phyloP scores from a whole-genome alignment of 2,113 vertebrate species.

The Cyphomyrus discorhynchus region DNA sequence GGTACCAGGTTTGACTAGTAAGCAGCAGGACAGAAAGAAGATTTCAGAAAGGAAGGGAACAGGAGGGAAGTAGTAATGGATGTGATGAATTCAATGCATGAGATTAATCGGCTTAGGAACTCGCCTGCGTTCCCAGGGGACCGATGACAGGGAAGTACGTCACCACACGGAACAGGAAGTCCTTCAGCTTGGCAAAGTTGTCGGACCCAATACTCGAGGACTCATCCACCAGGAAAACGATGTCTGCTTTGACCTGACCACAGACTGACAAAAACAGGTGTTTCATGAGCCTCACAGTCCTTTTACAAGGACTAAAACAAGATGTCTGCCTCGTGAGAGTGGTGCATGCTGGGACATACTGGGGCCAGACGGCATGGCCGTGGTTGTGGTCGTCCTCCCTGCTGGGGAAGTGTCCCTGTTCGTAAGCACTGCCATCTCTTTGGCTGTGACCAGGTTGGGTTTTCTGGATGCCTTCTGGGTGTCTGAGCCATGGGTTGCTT shows the following conservation, averaged over 20 bases:
- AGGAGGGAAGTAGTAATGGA: not conserved
- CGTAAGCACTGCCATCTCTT: slow-evolving; percentile 20
- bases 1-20: not conserved
- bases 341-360: slow-evolving; percentile 37
- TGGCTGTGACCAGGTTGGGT: slow-evolving; percentile 29
- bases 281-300: not conserved
- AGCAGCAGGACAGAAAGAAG: not conserved
- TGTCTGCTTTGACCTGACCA: slow-evolving; percentile 68
- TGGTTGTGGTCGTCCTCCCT: slow-evolving; percentile 13
- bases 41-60: not conserved
- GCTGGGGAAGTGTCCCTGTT: slow-evolving; percentile 14
- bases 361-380: slow-evolving; percentile 35
- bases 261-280: slow-evolving; percentile 62
- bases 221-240: slow-evolving; percentile 82
- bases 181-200: slow-evolving; percentile 80
- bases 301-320: not conserved
- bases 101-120: slow-evolving; percentile 1
- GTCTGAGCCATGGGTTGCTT: slow-evolving; percentile 21
- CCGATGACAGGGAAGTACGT: slow-evolving; percentile 80
- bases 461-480: slow-evolving; percentile 35
- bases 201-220: slow-evolving; percentile 76
- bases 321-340: not conserved
- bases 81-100: not conserved
- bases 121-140: slow-evolving; percentile 68
- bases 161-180: slow-evolving; percentile 74